Evolutionary conservation across 1,140 invertebrate species (phyloP).

Genomic region (Anoplolepis gracilipes): DNA sequence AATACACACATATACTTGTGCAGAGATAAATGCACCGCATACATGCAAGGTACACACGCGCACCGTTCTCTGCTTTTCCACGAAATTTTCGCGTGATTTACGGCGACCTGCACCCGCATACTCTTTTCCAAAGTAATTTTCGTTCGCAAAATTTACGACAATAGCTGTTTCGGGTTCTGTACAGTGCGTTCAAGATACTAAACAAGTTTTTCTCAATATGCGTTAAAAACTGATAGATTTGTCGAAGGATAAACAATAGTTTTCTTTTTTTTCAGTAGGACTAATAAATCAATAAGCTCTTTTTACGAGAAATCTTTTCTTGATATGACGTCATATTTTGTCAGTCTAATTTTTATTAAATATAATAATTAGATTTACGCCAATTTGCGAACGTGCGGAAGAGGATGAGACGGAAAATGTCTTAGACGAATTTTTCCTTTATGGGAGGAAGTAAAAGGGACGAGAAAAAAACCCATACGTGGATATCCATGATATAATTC

Average conservation of each 20-base stretch:
- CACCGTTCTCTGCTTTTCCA: not conserved
- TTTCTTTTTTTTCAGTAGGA: not conserved
- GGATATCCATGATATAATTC: too few relatives aligned
- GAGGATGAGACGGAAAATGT: too few relatives aligned
- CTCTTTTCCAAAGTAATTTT: constrained; percentile 64
- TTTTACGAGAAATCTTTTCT: not conserved
- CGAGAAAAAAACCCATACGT: too few relatives aligned
- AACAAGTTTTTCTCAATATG: constrained; percentile 30
- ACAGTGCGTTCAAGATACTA: not conserved
- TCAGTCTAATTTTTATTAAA: too few relatives aligned
- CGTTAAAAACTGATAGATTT: constrained; percentile 16
- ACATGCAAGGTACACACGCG: not conserved
- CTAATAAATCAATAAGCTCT: not conserved
- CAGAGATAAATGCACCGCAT: not conserved
- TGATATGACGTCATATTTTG: not conserved
- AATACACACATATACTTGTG: not conserved
- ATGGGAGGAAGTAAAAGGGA: too few relatives aligned
- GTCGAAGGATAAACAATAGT: not conserved
- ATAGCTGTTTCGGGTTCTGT: not conserved
- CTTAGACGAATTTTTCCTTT: too few relatives aligned
- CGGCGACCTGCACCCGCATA: not conserved
- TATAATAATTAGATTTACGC: not conserved
- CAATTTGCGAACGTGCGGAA: not conserved
- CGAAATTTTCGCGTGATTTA: constrained; percentile 65
- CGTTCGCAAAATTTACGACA: constrained; percentile 54